Evolutionary conservation across 2,888 invertebrate species (phyloP).

Genomic region (Boloria euphrosyne): DNA sequence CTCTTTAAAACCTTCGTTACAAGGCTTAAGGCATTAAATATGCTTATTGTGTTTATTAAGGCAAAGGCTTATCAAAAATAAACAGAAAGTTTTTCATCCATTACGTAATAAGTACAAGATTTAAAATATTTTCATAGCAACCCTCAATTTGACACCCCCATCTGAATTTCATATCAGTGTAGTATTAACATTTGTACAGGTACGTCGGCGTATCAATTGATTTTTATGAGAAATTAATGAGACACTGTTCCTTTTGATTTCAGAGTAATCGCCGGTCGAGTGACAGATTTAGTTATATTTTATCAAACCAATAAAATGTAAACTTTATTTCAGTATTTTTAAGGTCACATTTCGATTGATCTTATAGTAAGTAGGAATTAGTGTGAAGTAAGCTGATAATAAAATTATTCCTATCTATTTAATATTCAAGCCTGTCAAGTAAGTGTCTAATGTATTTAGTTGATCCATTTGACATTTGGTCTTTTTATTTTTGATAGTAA

Average conservation of each 20-base stretch:
- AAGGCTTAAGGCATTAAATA: too few species aligned
- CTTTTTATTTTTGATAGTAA: background rate
- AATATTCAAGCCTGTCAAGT: slow-evolving; percentile 36
- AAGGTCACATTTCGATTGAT: background rate
- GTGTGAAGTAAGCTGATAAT: slow-evolving; percentile 33
- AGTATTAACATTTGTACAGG: slow-evolving; percentile 28
- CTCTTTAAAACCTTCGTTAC: too few species aligned
- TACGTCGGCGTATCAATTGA: slow-evolving; percentile 44
- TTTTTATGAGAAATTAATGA: slow-evolving; percentile 44
- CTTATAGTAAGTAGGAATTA: slow-evolving; percentile 19
- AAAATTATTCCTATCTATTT: slow-evolving; percentile 39
- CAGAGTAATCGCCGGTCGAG: slow-evolving; percentile 34
- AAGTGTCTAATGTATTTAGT: slow-evolving; percentile 23
- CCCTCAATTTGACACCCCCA: slow-evolving; percentile 3
- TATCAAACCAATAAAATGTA: background rate
- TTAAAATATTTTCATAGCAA: background rate
- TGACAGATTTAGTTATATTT: slow-evolving; percentile 29
- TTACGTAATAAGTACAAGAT: too few species aligned
- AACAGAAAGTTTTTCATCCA: too few species aligned
- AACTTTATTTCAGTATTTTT: background rate
- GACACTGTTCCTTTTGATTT: slow-evolving; percentile 33
- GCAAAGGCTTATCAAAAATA: too few species aligned
- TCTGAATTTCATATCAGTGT: slow-evolving; percentile 4
- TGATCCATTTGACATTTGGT: slow-evolving; percentile 10
- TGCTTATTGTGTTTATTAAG: too few species aligned